Conservation (phyloP, 2,888 invertebrate genomes). For the Melikaiella ostensackeni region DNA sequence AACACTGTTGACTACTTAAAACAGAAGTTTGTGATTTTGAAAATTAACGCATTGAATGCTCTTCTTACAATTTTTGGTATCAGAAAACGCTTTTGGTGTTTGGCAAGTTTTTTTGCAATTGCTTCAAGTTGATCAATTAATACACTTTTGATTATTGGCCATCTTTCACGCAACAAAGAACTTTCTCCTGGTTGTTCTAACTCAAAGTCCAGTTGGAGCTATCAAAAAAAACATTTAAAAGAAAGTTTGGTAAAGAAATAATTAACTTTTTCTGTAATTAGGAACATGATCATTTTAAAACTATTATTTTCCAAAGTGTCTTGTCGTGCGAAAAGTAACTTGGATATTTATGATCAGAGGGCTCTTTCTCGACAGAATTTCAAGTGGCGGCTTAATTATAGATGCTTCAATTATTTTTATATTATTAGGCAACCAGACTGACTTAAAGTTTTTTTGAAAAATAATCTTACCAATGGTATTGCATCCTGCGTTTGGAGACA, state of each 20-base stretch:
- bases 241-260: not conserved
- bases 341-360: not conserved
- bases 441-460: not conserved
- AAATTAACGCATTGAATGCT: too few relatives aligned
- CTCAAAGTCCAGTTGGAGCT: not conserved
- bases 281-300: not conserved
- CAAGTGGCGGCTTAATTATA: not conserved
- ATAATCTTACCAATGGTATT: constrained; percentile 7
- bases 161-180: not conserved
- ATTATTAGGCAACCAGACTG: not conserved
- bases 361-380: not conserved
- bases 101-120: not conserved
- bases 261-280: not conserved
- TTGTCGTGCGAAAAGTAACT: too few relatives aligned
- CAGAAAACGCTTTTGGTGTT: too few relatives aligned
- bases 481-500: constrained; percentile 14
- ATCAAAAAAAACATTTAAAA: not conserved
- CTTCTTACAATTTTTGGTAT: too few relatives aligned
- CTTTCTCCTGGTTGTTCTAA: not conserved
- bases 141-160: not conserved
- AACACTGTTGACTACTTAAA: too few relatives aligned
- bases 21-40: too few relatives aligned
- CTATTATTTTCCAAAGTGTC: too few relatives aligned
- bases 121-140: constrained; percentile 2
- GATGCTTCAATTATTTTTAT: not conserved